Evolutionary conservation across 2,888 invertebrate genomes (phyloP).

Genomic region (Plemyria rubiginata): DNA sequence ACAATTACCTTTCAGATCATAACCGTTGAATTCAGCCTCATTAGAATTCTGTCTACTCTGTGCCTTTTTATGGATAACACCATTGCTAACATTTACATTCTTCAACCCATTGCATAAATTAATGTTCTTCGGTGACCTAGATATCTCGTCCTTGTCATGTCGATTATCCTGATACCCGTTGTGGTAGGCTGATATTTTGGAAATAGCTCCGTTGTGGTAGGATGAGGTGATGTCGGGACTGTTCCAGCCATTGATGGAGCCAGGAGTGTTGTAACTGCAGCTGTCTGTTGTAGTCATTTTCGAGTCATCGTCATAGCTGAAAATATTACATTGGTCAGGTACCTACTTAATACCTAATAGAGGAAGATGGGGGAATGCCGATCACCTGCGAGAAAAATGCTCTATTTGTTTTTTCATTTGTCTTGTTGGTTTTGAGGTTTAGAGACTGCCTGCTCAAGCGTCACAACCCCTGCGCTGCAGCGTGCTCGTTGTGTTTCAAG

Average conservation of each 20-base stretch:
- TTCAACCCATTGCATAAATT: constrained; percentile 76
- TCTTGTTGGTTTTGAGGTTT: too few relatives aligned
- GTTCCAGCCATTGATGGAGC: constrained; percentile 85
- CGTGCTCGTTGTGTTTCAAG: too few relatives aligned
- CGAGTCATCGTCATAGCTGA: constrained; percentile 82
- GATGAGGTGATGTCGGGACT: constrained; percentile 75
- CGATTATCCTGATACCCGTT: constrained; percentile 69
- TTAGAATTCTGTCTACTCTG: constrained; percentile 72
- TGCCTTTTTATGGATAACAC: constrained; percentile 69
- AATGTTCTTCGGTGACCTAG: constrained; percentile 73
- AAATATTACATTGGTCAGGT: constrained; percentile 13
- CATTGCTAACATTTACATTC: constrained; percentile 76
- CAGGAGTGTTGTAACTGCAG: constrained; percentile 82
- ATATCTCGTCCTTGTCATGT: constrained; percentile 54
- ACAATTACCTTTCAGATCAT: constrained; percentile 68
- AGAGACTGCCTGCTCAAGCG: too few relatives aligned
- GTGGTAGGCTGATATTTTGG: constrained; percentile 68
- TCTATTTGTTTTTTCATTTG: too few relatives aligned
- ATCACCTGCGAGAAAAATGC: too few relatives aligned
- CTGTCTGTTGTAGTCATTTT: constrained; percentile 86
- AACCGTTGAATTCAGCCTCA: constrained; percentile 70
- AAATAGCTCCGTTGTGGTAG: constrained; percentile 77
- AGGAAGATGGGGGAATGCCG: too few relatives aligned
- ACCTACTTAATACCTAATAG: too few relatives aligned
- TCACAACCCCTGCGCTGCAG: too few relatives aligned